Evolutionary conservation across 2,113 vertebrate species (phyloP), one percentile per base, ranked within the genome.

Genomic region (Phoenicopterus ruber): DNA sequence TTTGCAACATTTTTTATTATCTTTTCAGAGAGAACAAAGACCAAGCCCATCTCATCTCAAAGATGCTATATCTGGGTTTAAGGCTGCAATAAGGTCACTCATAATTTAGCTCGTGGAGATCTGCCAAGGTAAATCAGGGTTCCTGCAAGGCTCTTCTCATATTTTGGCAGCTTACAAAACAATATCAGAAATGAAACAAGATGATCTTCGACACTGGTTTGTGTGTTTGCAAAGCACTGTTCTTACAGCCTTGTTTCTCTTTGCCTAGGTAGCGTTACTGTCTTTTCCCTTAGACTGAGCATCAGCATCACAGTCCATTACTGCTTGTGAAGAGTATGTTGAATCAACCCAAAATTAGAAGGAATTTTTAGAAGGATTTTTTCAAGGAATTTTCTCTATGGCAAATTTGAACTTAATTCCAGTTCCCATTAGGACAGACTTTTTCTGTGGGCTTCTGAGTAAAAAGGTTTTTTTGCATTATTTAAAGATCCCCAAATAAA

Each of bases 231-330:
- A 82, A 79, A 88, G 38, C 28, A 3, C 74, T 54, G 38, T 40
- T 74, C 31, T 16, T 66, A 29, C 24, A 65, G 36, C 26, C 34
- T 73, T 13, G 16, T 85, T 87, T 82, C 50, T 82, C 13, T 78
- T 58, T 62, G 32, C 38, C 46, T 38, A 5, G 40, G 46, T 70
- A 24, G 9, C 2, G 17, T 70, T 65, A 10, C 55, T 73, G 55
- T 67, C 62, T 92, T 85, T 94, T 73, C 63, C 11, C 12, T 84
- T 38, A 54, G 52, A 71, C 42, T 76, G 57, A 63, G 42, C 11
- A 2, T 61, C 77, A 81, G 72, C 63, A 52, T 82, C 49, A n/a
- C 0, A 0, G 44, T 77, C 0, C 0, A 46, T 67, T 79, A n/a
- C 25, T 81, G 71, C 42, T 80, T 59, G 26, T 76, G 89, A 82